Percentiles rank a stretch among this genome's conserved stretches.
Evolutionary conservation across 2,797 vertebrate genomes (phyloP).

Genomic region (Apogon talboti): DNA sequence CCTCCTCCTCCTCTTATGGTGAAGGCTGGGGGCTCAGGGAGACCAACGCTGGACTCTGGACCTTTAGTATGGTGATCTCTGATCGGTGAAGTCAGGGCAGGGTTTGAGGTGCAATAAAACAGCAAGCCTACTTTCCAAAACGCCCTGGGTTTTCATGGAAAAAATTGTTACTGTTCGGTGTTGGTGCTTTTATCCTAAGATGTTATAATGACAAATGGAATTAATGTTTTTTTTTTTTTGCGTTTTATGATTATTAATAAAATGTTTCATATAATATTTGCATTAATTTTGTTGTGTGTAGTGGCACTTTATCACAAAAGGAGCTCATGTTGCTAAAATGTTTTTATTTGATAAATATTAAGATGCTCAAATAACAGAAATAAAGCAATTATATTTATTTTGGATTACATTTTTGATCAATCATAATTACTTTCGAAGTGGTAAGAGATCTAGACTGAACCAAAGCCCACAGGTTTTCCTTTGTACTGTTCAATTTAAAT

Average conservation of each 20-base stretch:
- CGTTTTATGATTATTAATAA: constrained; percentile 85
- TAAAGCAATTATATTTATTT: no score
- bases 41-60: constrained; percentile 16
- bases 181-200: constrained; percentile 86
- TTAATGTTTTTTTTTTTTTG: constrained; percentile 73
- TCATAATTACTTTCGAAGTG: no score
- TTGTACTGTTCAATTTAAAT: no score
- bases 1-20: not conserved
- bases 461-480: no score
- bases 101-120: constrained; percentile 83
- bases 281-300: constrained; percentile 28
- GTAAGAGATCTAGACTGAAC: no score
- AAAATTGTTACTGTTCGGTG: constrained; percentile 81
- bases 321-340: not conserved
- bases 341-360: not conserved
- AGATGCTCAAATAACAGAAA: no score
- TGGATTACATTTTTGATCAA: no score
- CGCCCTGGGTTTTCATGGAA: constrained; percentile 70
- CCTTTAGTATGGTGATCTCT: constrained; percentile 58
- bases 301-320: constrained; percentile 22
- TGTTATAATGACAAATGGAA: constrained; percentile 80
- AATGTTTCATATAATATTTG: constrained; percentile 76
- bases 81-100: constrained; percentile 73
- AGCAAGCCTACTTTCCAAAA: constrained; percentile 79
- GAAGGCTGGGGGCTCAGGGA: not conserved